phyloP scores from a whole-genome alignment of 2,797 vertebrate genomes.

The Anabas testudineus region DNA sequence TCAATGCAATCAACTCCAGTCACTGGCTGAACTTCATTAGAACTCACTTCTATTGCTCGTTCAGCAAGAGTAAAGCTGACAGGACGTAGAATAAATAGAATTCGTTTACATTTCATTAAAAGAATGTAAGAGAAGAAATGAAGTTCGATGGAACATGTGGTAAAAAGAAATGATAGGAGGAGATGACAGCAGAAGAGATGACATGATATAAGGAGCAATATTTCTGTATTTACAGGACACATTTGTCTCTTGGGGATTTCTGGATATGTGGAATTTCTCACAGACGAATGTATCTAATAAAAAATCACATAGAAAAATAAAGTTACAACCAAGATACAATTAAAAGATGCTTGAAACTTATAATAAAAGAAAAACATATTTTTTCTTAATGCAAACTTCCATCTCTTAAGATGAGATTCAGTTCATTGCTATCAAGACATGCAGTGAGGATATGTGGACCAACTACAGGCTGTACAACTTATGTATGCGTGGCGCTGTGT shows the following conservation, averaged over 20 bases:
- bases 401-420: too few species aligned
- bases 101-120: conserved; percentile 7
- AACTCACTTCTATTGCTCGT: conserved; percentile 22
- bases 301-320: too few species aligned
- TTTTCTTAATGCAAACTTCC: too few species aligned
- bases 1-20: conserved; percentile 53
- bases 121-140: neutral
- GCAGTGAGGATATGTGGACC: neutral
- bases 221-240: too few species aligned
- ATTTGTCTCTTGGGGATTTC: too few species aligned
- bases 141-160: conserved; percentile 16
- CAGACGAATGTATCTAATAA: too few species aligned
- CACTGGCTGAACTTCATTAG: conserved; percentile 53
- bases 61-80: conserved; percentile 13
- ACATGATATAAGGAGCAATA: neutral
- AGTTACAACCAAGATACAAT: too few species aligned
- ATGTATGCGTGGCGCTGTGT: too few species aligned
- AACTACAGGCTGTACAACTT: neutral
- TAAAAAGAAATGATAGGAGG: conserved; percentile 31
- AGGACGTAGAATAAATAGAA: neutral
- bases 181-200: conserved; percentile 13
- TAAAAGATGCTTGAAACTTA: too few species aligned
- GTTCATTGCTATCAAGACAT: too few species aligned
- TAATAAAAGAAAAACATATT: too few species aligned
- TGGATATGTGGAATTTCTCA: too few species aligned